Conservation (phyloP, 2,113 vertebrate species). For the Cepphus grylle region DNA sequence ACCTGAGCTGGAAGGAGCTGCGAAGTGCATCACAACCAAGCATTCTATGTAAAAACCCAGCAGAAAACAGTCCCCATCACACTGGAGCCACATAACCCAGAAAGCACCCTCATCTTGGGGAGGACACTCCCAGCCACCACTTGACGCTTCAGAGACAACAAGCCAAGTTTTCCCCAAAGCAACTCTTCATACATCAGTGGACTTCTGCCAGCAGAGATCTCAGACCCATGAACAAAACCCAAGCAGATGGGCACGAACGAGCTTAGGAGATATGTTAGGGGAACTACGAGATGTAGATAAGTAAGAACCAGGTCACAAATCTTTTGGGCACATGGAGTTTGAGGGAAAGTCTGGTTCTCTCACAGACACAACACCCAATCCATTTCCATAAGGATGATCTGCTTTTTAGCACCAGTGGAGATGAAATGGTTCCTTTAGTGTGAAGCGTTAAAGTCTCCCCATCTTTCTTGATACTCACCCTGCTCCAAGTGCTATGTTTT, state of each 20-base stretch:
- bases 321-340: not conserved
- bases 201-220: not conserved
- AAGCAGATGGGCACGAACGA: not conserved
- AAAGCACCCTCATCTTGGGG: not conserved
- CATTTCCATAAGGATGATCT: not conserved
- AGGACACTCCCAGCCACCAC: not conserved
- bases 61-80: not conserved
- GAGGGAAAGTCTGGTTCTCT: not conserved
- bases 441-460: not conserved
- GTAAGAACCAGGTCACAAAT: not conserved
- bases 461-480: not conserved
- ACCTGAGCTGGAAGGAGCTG: not conserved
- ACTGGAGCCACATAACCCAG: not conserved
- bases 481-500: not conserved
- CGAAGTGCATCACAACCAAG: not conserved
- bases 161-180: not conserved
- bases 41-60: not conserved
- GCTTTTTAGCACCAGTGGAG: not conserved
- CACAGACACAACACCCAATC: not conserved
- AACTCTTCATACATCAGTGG: not conserved
- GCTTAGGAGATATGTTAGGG: not conserved
- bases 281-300: not conserved
- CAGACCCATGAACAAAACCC: not conserved
- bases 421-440: not conserved
- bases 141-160: not conserved